Evolutionary conservation across 1,140 invertebrate genomes (phyloP), one percentile per base, ranked within the genome.

Genomic region (Tetragonula clypearis): DNA sequence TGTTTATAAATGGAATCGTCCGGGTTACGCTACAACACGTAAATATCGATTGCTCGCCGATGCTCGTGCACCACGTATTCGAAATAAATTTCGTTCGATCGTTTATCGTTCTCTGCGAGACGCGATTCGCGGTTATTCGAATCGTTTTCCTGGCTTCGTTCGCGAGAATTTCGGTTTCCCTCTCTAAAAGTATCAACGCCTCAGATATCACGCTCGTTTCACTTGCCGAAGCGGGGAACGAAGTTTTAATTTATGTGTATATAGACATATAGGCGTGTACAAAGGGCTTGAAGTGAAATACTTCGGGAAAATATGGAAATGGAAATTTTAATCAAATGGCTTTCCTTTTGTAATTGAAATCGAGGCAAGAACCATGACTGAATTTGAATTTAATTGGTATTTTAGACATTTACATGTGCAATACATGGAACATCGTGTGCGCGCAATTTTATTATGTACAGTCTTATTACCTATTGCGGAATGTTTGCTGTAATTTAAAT

Each of bases 1-100:
- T 83, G 88, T 89, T 89, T 89, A 89, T 88, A 88, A 88, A 77
- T 89, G 88, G 88, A 80, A 84, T 77, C 76, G 68, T 49, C 56
- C 65, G 75, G 30, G 60, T 55, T 55, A 76, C n/a, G 74, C 19
- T 53, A 30, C 41, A 62, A 66, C 60, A 58, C 66, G 78, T 49
- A 74, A 79, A 60, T 81, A 75, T 82, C 56, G 78, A 82, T 88
- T 88, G 79, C 75, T 85, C 68, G 23, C 23, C 8, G n/a, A 17
- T 55, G 55, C 21, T 41, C 6, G 65, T 35, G 6, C 5, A 49
- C 41, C 5, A 49, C 41, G 41, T 66, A 76, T 82, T 75, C 71
- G 56, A 79, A 74, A 69, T 41, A 80, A 86, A 79, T 79, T 85
- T 75, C 15, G n/a, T 17, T 56, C 26, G 49, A 26, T 23, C 49